Conservation (phyloP, 2,797 vertebrate genomes). For the Eospalax fontanierii region DNA sequence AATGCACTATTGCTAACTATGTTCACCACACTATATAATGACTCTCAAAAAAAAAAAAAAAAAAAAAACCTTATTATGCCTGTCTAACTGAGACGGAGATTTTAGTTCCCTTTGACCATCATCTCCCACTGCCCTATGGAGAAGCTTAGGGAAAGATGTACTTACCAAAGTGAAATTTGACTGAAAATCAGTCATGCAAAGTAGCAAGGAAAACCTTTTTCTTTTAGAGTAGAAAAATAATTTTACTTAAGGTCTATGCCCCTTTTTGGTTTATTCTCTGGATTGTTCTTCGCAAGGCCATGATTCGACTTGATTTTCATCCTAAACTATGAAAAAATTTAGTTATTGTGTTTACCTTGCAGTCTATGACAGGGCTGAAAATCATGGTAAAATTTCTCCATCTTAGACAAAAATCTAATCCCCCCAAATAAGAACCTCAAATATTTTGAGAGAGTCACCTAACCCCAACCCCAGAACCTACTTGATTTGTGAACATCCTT, state of each 20-base stretch:
- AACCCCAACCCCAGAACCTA: not conserved
- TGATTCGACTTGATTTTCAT: slow-evolving; percentile 49
- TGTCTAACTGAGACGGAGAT: not conserved
- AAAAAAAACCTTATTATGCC: not conserved
- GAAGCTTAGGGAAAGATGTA: not conserved
- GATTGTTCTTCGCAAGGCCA: not conserved
- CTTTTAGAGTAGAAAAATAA: not conserved
- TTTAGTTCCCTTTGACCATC: not conserved
- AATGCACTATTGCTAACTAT: not conserved
- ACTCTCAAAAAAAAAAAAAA: not conserved
- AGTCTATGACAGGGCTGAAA: slow-evolving; percentile 8
- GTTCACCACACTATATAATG: not conserved
- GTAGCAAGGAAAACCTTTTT: not conserved
- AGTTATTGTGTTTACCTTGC: slow-evolving; percentile 35
- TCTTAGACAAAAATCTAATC: slow-evolving; percentile 57
- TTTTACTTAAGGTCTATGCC: not conserved
- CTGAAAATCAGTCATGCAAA: slow-evolving; percentile 19
- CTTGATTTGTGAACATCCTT: slow-evolving; percentile 47
- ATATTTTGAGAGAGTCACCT: slow-evolving; percentile 52
- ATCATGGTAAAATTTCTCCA: slow-evolving; percentile 49
- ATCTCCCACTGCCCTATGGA: not conserved
- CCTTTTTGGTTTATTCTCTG: not conserved
- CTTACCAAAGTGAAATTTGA: slow-evolving; percentile 20
- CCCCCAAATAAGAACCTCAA: slow-evolving; percentile 66
- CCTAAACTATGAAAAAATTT: slow-evolving; percentile 9